Conservation (phyloP, 2,888 invertebrate genomes). For the Cepaea hortensis region DNA sequence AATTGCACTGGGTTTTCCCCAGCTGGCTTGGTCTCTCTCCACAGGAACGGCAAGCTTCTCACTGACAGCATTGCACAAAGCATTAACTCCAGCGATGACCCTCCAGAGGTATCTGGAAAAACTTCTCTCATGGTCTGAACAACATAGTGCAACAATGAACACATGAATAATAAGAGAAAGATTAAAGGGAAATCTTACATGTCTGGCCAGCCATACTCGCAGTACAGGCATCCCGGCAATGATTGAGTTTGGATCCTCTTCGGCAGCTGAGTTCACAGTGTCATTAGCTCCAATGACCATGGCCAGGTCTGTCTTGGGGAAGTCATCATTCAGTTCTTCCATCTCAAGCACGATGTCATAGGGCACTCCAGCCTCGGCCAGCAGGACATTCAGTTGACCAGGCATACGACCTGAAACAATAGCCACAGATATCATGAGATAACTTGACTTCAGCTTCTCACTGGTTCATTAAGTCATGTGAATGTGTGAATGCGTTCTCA, state of each 20-base stretch:
- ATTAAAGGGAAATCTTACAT: conserved; percentile 79
- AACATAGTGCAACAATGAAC: no score
- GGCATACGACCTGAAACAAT: conserved; percentile 87
- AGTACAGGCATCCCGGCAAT: conserved; percentile 95
- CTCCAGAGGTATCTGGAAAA: no score
- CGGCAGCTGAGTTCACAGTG: conserved; percentile 92
- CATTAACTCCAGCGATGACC: no score
- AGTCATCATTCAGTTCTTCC: conserved; percentile 94
- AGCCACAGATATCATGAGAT: no score
- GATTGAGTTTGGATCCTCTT: conserved; percentile 92
- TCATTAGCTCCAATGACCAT: conserved; percentile 93
- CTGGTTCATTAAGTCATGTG: no score
- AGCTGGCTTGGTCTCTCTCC: no score
- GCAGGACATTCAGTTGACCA: conserved; percentile 91
- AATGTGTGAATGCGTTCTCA: no score
- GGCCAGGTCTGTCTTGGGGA: conserved; percentile 88
- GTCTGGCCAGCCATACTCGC: conserved; percentile 90
- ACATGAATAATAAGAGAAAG: not conserved
- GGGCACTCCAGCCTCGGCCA: conserved; percentile 94
- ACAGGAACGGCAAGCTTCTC: no score
- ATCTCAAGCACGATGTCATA: conserved; percentile 92
- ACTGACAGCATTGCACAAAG: no score
- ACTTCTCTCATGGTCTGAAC: no score
- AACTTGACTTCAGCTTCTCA: no score
- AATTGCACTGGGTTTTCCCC: no score